These are phyloP conservation scores for Drosophila pseudoananassae DNA, from an alignment of 1,140 invertebrate genomes.

Conservation along the genomic window DNA sequence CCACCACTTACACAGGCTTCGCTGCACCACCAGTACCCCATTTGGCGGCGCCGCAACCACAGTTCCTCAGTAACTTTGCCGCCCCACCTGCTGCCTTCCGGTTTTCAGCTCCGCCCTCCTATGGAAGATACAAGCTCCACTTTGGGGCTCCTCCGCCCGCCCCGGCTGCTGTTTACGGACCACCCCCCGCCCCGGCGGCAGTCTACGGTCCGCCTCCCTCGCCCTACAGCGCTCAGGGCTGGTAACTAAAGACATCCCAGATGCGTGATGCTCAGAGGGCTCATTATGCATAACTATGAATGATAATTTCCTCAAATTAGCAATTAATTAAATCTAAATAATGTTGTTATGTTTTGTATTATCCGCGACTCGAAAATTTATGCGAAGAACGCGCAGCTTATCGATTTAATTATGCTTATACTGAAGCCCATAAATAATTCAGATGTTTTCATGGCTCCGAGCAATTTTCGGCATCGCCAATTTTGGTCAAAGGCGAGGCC, in stretches of 20 bases:
- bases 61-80: slow-evolving; percentile 17
- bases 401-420: slow-evolving; percentile 49
- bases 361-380: slow-evolving; percentile 46
- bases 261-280: not conserved
- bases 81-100: slow-evolving; percentile 28
- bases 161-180: slow-evolving; percentile 19
- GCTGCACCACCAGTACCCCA: slow-evolving; percentile 31
- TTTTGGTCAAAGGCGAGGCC: slow-evolving; percentile 39
- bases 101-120: slow-evolving; percentile 28
- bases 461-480: slow-evolving; percentile 33
- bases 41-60: slow-evolving; percentile 34
- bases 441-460: slow-evolving; percentile 27
- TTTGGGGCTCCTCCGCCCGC: slow-evolving; percentile 24
- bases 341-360: slow-evolving; percentile 50
- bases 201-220: slow-evolving; percentile 20
- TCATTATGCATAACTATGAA: slow-evolving; percentile 47
- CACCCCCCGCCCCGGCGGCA: slow-evolving; percentile 1
- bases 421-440: slow-evolving; percentile 44
- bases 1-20: slow-evolving; percentile 61
- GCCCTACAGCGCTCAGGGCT: slow-evolving; percentile 21
- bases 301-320: slow-evolving; percentile 59
- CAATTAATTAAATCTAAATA: slow-evolving; percentile 71
- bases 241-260: slow-evolving; percentile 26
- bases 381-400: slow-evolving; percentile 43
- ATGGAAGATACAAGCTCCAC: slow-evolving; percentile 33